Base-by-base conservation (phyloP, 1,140 invertebrate genomes). In the Daktulosphaira vitifoliae region DNA sequence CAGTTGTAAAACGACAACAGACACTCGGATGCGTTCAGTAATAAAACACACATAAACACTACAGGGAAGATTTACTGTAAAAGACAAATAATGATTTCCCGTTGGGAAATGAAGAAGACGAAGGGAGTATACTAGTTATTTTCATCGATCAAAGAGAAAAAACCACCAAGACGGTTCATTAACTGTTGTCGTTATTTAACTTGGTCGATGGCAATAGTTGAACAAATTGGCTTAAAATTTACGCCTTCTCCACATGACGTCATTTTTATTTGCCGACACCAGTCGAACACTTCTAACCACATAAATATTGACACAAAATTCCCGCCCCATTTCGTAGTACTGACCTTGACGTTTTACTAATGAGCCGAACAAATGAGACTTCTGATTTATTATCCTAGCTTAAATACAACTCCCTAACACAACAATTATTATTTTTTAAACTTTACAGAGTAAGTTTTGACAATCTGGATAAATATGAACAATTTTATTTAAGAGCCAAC, bases 81-180 rank as follows among this genome's bases (percentile, higher is more conserved):
- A 16, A 48, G 56, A 48, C 26, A 22, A 46, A 62, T 33, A 25
- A 25, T 23, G 18, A 26, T 25, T 48, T 33, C n/a, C 26, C 18
- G 16, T 7, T 11, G 18, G 18, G 25, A 44, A 13, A 56, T 22
- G 13, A 26, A 38, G 16, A 25, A 25, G 2, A 9, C 2, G 22
- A 3, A 20, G 8, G 18, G 18, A 59, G 44, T 23, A 29, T 13
- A 6, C 13, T 20, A 5, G 13, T 11, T 9, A 62, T 62, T 33
- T 62, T 39, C 56, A 48, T 62, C 42, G 44, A 62, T 62, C 56
- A 48, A 33, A 62, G 56, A 26, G 39, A 59, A 26, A 59, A 62
- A 33, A 62, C 23, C 16, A 15, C 51, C 15, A 26, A 3, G 25
- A 48, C 23, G 56, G 56, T 62, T 62, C 56, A 62, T 62, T 62